Base-by-base conservation (phyloP, 2,888 invertebrate species). In the Netelia fuscicornis region DNA sequence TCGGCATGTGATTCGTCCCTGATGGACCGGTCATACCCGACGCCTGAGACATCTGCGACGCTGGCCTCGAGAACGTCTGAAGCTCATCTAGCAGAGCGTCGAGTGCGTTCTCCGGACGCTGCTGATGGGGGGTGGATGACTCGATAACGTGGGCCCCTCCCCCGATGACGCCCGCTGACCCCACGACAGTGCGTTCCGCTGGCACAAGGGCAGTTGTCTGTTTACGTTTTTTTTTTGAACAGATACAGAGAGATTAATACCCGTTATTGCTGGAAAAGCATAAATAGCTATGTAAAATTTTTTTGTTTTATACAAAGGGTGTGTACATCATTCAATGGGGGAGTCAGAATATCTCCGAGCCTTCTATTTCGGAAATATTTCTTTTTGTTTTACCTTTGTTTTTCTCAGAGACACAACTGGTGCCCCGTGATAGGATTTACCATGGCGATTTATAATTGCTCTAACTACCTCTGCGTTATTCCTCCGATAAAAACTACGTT, bases 61-160 rank as follows among this genome's bases (percentile, higher is more conserved):
- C 88, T n/a, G 98, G 98, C 93, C 97, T 96, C 78, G 98, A 96
- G 94, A 98, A 98, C 48, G 98, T 98, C 94, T 98, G 98, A 88
- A 98, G 95, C 94, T 98, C 98, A 94, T 98, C 98, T 97, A 98
- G 95, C 97, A 98, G 94, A 96, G 98, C 98, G 96, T 98, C 98
- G 97, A 98, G 98, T 96, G 98, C 98, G 97, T 98, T 98, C 96
- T 98, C 98, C 96, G 97, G 95, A 95, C 97, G 96, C 95, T 95
- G 95, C 94, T 94, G 92, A 95, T 95, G 94, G 94, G 94, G 83
- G 94, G 94, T 80, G 95, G 92, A 86, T 93, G 93, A 88, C 95
- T 95, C 95, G 95, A 94, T 90, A 95, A 94, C 88, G 95, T 95
- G 93, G 94, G 94, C 88, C 95, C 95, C 94, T 95, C 94, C 95